These are phyloP conservation scores for Anastrepha obliqua DNA, from an alignment of 1,140 invertebrate genomes.

Conservation along the genomic window DNA sequence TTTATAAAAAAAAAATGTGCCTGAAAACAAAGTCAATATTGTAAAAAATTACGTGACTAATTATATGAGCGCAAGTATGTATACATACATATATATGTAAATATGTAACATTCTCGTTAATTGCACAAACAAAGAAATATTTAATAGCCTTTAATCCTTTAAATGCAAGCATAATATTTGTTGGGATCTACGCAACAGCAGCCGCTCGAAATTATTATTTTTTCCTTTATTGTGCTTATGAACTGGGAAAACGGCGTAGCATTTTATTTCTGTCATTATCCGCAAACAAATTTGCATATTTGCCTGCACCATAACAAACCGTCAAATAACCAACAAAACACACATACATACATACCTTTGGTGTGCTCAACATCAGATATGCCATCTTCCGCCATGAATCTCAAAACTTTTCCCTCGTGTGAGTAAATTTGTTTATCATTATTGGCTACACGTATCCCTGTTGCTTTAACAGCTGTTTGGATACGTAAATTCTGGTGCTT, in stretches of 20 bases:
- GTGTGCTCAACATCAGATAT: not conserved
- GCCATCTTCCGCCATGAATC: not conserved
- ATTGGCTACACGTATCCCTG: not conserved
- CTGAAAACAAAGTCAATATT: no score
- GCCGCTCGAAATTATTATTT: not conserved
- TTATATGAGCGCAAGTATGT: no score
- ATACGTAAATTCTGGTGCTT: not conserved
- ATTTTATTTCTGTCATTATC: slow-evolving; percentile 16
- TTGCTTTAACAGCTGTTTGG: not conserved
- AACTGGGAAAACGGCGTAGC: not conserved
- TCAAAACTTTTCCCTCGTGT: not conserved
- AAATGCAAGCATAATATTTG: no score
- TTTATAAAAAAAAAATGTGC: no score
- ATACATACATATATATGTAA: no score
- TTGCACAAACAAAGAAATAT: no score
- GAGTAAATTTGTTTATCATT: slow-evolving; percentile 23
- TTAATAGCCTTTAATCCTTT: no score
- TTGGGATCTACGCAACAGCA: no score
- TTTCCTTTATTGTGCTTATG: not conserved
- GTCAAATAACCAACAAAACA: not conserved
- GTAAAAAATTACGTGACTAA: no score
- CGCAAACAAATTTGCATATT: slow-evolving; percentile 22
- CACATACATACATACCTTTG: not conserved
- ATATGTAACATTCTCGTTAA: no score
- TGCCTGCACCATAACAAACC: not conserved